Evolutionary conservation across 2,797 vertebrate genomes (phyloP).

Genomic region (Peromyscus melanophrys): DNA sequence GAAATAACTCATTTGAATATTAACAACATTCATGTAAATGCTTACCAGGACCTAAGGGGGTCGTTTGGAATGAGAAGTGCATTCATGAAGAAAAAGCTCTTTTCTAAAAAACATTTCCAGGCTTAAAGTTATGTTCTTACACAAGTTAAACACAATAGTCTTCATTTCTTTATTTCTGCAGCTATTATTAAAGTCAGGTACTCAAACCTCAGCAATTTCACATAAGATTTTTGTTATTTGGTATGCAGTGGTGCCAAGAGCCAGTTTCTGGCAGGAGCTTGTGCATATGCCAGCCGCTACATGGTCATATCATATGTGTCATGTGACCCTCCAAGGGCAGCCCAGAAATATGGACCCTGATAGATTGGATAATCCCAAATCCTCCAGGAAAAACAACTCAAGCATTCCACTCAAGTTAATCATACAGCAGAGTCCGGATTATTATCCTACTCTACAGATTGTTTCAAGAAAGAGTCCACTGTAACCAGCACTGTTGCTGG

Average conservation of each 20-base stretch:
- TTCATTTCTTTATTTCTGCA: background rate
- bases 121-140: background rate
- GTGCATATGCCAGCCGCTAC: background rate
- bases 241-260: background rate
- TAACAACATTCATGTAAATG: background rate
- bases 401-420: background rate
- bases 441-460: background rate
- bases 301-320: background rate
- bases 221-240: background rate
- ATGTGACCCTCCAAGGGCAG: background rate
- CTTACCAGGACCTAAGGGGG: background rate
- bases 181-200: background rate
- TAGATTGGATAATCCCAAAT: background rate
- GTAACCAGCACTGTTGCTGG: background rate
- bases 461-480: background rate
- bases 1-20: constrained; percentile 7
- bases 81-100: background rate
- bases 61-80: background rate
- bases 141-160: background rate
- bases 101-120: background rate
- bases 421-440: background rate
- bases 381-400: background rate
- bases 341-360: background rate
- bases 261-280: background rate
- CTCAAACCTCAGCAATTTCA: background rate